Base-by-base conservation (phyloP, 2,797 vertebrate genomes). In the Rhinella marina region DNA sequence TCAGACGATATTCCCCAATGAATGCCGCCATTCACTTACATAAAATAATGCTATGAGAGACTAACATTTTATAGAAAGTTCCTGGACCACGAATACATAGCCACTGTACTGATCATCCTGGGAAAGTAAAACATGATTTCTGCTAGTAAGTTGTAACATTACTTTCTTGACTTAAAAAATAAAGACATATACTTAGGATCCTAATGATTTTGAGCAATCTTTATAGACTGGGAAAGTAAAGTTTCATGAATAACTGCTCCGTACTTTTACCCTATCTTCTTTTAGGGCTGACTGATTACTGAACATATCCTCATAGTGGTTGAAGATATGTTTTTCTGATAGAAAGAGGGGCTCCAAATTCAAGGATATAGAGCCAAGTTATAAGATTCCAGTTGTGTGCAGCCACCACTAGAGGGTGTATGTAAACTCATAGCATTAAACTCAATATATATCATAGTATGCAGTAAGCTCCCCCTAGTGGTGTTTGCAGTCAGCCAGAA, bases 1-100 rank as follows among this genome's bases (percentile, higher is more conserved):
- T 77, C 76, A 79, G 14, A 13, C 2, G 21, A 84, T 61, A 75
- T 62, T 59, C 29, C 70, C 82, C 56, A 14, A 27, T 84, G 82
- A 73, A 75, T 75, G 56, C 19, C 29, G 16, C 52, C 27, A 29
- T 76, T 81, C 57, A 62, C 29, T 10, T 62, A 48, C 5, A 81
- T 23, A 64, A 62, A 81, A 81, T 62, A 62, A 41, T 81, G 29
- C 27, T 59, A 59, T 59, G 25, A 56, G 77, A 59, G 78, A 21
- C 19, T 1, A 59, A 81, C n/a, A 32, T 81, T 14, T 61, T 19
- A 77, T 61, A 77, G 23, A 23, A 41, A n/a, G 56, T 59, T 59
- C 82, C 56, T 7, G 41, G 27, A 59, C 27, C 21, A 56, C 17
- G 29, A 73, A 73, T 73, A 32, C 16, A 41, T 5, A 41, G 5